Percentiles rank a stretch among this genome's conserved stretches.
These are phyloP conservation scores for Ectobius pallidus DNA, from an alignment of 2,888 invertebrate genomes.

Conservation along the genomic window DNA sequence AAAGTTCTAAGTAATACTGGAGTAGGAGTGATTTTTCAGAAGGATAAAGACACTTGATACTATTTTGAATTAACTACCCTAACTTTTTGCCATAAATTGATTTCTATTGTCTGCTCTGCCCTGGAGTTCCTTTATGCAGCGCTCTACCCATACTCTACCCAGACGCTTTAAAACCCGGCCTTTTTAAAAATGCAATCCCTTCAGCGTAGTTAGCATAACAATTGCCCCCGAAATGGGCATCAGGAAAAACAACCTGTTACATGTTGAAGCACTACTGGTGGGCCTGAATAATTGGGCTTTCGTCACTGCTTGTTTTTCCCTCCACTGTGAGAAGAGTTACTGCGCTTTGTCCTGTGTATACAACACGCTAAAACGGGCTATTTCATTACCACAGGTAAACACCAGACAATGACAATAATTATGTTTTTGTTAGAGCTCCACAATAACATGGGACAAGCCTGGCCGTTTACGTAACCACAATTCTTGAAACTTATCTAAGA, in stretches of 20 bases:
- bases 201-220: constrained; percentile 31
- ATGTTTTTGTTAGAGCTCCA: not conserved
- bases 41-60: too few relatives aligned
- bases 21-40: too few relatives aligned
- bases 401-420: not conserved
- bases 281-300: constrained; percentile 19
- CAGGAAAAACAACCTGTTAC: constrained; percentile 35
- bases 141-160: too few relatives aligned
- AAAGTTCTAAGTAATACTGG: too few relatives aligned
- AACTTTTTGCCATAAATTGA: too few relatives aligned
- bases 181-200: constrained; percentile 33
- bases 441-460: too few relatives aligned
- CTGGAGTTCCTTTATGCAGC: too few relatives aligned
- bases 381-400: not conserved
- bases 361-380: not conserved
- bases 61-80: too few relatives aligned
- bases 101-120: too few relatives aligned
- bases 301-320: constrained; percentile 8
- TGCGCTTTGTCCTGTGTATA: not conserved
- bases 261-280: not conserved
- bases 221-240: constrained; percentile 27
- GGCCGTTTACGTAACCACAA: too few relatives aligned
- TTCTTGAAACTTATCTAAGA: too few relatives aligned
- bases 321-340: not conserved
- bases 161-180: too few relatives aligned